Evolutionary conservation across 2,113 vertebrate genomes (phyloP), one percentile per base, ranked within the genome.

Genomic region (Emydocephalus ijimae): DNA sequence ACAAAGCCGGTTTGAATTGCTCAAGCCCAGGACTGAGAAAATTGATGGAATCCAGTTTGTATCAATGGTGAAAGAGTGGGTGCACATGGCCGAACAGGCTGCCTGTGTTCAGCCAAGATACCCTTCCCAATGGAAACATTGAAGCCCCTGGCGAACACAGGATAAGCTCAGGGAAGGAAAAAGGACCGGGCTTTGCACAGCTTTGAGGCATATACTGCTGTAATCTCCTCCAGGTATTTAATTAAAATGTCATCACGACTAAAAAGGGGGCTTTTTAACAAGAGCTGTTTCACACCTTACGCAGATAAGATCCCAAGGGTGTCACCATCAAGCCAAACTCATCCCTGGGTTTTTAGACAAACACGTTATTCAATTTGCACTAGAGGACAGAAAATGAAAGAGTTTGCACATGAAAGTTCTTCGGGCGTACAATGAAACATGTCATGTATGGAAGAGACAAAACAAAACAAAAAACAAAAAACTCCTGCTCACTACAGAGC

Each of bases 31-130:
- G 96, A 97, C 97, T 95, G 97, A 98, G 97, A 98, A 98, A 98
- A 98, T 97, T 97, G 97, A 90, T 96, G 97, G 97, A 98, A 98
- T 98, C 97, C 97, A 97, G 97, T 98, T 98, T 97, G 97, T 97
- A 96, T 96, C 97, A 97, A 97, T 97, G 95, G 96, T 93, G 97
- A 1, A 95, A 94, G 96, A 95, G 95, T 15, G 7, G 39, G 26
- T 0, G 6, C 50, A 94, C 92, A 1, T 12, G 94, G 96, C 95
- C 91, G 96, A 97, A 97, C 96, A 92, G 96, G 94, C 96, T 95
- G 97, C 97, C 97, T 98, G 97, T 98, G 97, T 97, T 97, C 97
- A 97, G 96, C 97, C 97, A 97, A 97, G 96, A 95, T 5, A 48
- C 96, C 97, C 97, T 97, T 23, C 54, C 97, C 97, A 98, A 97